A percentile compares a stretch with the other conserved stretches of the same genome.
Conservation (phyloP, 2,797 vertebrate species). For the Cichlasoma orientale region DNA sequence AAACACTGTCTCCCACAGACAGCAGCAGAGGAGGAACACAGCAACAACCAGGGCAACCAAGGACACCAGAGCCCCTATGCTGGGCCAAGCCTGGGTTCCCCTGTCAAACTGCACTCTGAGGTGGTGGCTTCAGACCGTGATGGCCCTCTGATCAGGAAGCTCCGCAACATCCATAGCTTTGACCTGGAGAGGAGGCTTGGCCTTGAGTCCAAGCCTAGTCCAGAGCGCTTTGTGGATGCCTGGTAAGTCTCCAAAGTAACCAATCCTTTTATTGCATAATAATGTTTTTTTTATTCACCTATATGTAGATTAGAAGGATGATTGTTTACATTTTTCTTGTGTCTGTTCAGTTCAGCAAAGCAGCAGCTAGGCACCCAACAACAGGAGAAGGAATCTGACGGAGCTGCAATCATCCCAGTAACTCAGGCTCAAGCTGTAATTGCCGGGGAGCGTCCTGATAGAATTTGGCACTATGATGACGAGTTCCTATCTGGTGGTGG, state of each 20-base stretch:
- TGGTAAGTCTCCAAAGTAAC: constrained; percentile 79
- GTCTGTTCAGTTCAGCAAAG: constrained; percentile 80
- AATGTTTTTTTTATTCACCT: not conserved
- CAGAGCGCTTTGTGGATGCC: constrained; percentile 90
- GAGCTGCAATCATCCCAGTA: constrained; percentile 47
- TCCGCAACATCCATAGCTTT: constrained; percentile 95
- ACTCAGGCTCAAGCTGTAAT: constrained; percentile 54
- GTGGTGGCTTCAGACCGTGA: constrained; percentile 87
- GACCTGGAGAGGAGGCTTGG: constrained; percentile 91
- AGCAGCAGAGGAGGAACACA: constrained; percentile 90
- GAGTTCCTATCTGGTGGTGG: constrained; percentile 88
- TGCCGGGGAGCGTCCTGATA: constrained; percentile 74
- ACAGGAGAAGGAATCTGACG: constrained; percentile 61
- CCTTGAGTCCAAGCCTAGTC: constrained; percentile 90
- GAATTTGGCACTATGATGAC: constrained; percentile 94
- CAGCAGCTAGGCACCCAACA: constrained; percentile 73
- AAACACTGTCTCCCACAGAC: constrained; percentile 71
- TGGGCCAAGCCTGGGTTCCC: constrained; percentile 88
- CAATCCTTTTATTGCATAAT: not conserved
- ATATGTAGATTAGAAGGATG: not conserved
- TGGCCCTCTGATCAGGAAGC: constrained; percentile 89
- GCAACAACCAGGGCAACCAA: constrained; percentile 87
- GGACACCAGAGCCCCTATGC: constrained; percentile 86
- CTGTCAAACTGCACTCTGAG: constrained; percentile 89
- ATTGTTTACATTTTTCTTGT: constrained; percentile 25